Base-by-base conservation (phyloP, 23 tunicate genomes). In the Halocynthia roretzi region DNA sequence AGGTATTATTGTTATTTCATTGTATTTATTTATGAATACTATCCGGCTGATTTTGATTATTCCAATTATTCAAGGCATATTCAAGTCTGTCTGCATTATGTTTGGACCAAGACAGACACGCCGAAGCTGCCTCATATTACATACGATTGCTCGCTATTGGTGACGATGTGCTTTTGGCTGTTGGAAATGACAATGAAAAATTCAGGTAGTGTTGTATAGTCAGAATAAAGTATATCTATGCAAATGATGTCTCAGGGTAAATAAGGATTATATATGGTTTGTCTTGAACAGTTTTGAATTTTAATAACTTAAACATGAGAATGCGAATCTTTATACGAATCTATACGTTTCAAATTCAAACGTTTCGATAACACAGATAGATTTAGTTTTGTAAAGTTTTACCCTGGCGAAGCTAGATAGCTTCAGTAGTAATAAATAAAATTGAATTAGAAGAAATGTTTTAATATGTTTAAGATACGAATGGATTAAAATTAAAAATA, bases 41-140 rank as follows among this genome's bases (percentile, higher is more conserved):
- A 67, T 21, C 71, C 44, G 4, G 10, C 15, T 66, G 19, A 66
- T 8, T 14, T 66, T 66, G 14, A n/a, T 14, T 14, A 18, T n/a
- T 9, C 19, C 71, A 18, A 18, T 66, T 23, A 48, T 8, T 49
- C 31, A 62, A 74, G 78, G 40, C 64, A 12, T 74, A 74, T 54
- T 48, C 56, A 8, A 52, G 31, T 56, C 40, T 74, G 56, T 74
- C 78, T 22, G 19, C 78, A 5, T 54, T 74, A 56, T 74, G 78
- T 54, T 56, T 84, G 83, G 78, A 84, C 53, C 72, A 58, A 20
- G 78, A 78, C 7, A 8, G 54, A 8, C 77, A 56, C 51, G 67
- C 69, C 8, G 88, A 84, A 58, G 88, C 88, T 12, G 78, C 78
- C 14, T 61, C 78, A 0, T 73, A 60, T 57, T 84, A 76, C 68